phyloP scores from a whole-genome alignment of 2,113 vertebrate genomes.

The Capra hircus region DNA sequence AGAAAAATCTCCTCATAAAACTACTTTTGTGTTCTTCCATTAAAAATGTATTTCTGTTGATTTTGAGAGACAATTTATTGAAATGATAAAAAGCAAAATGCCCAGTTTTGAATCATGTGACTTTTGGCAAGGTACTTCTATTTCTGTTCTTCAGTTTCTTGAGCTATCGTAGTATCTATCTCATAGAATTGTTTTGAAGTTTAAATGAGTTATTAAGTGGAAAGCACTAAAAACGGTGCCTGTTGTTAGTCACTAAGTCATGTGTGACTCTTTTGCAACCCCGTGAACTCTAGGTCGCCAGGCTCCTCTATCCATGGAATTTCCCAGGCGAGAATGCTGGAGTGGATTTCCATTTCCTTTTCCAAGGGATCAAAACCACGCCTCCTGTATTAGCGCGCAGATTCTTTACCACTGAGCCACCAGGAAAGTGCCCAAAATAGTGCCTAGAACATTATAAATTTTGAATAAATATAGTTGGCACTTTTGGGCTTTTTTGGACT shows the following conservation, averaged over 20 bases:
- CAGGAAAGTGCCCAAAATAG: background rate
- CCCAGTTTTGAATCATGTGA: background rate
- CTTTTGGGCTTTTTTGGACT: background rate
- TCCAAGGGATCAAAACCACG: background rate
- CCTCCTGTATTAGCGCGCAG: background rate
- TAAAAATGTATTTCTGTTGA: background rate
- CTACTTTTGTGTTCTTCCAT: background rate
- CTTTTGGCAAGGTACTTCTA: background rate
- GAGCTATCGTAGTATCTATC: background rate
- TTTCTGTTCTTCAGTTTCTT: background rate
- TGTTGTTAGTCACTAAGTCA: background rate
- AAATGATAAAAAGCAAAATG: background rate
- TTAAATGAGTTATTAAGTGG: background rate
- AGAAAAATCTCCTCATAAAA: background rate
- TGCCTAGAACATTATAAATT: background rate
- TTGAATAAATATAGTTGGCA: background rate
- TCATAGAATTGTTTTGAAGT: background rate
- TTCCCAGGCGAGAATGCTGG: background rate
- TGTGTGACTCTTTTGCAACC: background rate
- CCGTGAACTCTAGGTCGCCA: background rate
- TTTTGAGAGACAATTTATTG: background rate
- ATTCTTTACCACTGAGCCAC: background rate
- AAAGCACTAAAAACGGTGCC: background rate
- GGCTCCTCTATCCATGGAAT: background rate
- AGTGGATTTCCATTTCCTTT: background rate